These are phyloP conservation scores for Ganaspis brasiliensis DNA, from an alignment of 2,888 invertebrate genomes.

Conservation along the genomic window DNA sequence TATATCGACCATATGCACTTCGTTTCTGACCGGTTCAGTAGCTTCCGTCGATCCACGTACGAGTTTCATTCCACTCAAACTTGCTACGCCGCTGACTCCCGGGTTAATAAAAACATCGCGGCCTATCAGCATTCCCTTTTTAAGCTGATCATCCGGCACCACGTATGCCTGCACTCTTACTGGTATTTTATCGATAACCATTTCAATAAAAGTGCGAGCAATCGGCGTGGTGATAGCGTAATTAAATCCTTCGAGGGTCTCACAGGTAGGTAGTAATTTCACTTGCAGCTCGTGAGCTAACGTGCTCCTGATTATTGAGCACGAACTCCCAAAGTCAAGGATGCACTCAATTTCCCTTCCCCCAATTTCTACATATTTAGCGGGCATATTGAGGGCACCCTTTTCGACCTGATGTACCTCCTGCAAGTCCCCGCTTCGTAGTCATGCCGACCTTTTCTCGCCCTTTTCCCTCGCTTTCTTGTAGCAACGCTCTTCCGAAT, in stretches of 20 bases:
- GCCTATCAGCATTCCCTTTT: constrained; percentile 54
- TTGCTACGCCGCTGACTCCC: neutral
- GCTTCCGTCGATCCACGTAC: no score
- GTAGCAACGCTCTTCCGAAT: no score
- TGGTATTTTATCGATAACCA: constrained; percentile 50
- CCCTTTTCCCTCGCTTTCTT: no score
- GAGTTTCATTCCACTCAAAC: neutral
- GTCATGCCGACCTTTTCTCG: no score
- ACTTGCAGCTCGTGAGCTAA: neutral
- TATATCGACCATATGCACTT: neutral
- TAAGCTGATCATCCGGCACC: constrained; percentile 53
- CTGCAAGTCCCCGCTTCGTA: no score
- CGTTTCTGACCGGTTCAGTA: no score
- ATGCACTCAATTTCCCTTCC: no score
- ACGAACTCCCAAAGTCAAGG: neutral
- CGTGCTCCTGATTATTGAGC: neutral
- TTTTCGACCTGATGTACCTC: neutral
- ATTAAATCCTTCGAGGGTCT: neutral
- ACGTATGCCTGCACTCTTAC: constrained; percentile 55
- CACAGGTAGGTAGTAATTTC: neutral
- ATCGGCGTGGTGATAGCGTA: neutral
- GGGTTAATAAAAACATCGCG: constrained; percentile 52
- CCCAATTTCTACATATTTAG: no score
- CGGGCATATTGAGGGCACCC: no score
- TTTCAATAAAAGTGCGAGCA: neutral